A percentile compares a stretch with the other conserved stretches of the same genome.
phyloP scores from a whole-genome alignment of 2,113 vertebrate genomes.

The Hiodon alosoides region DNA sequence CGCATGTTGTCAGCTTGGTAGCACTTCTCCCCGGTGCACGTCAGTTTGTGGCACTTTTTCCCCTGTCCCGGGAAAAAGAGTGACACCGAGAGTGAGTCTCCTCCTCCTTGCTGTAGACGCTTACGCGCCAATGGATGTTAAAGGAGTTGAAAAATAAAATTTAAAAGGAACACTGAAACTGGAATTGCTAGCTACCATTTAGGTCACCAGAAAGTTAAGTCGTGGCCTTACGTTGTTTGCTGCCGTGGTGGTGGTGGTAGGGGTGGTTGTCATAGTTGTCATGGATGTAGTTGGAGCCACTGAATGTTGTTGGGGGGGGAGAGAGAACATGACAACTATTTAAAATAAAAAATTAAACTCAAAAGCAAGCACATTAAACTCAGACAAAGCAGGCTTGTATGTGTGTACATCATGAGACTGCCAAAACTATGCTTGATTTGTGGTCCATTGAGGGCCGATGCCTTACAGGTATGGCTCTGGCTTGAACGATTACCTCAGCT shows the following conservation, averaged over 20 bases:
- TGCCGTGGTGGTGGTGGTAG: not conserved
- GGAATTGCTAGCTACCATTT: not conserved
- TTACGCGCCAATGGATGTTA: too few relatives aligned
- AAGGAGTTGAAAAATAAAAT: not conserved
- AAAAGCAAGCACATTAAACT: not conserved
- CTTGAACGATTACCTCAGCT: too few relatives aligned
- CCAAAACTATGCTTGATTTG: too few relatives aligned
- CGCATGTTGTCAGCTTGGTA: conserved; percentile 48
- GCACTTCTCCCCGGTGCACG: conserved; percentile 45
- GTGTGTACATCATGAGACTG: not conserved
- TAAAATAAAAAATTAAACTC: not conserved
- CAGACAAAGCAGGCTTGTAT: not conserved
- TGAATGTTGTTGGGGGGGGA: not conserved
- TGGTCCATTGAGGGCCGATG: too few relatives aligned
- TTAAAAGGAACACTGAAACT: not conserved
- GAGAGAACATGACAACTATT: not conserved
- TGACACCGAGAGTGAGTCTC: not conserved
- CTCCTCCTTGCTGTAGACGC: not conserved
- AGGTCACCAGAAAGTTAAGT: not conserved
- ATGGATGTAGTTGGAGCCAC: conserved; percentile 7
- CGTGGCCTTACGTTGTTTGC: conserved; percentile 49
- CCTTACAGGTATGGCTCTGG: too few relatives aligned
- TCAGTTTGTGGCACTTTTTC: conserved; percentile 61
- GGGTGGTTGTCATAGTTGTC: conserved; percentile 13
- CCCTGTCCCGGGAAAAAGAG: conserved; percentile 44